A percentile compares a stretch with the other conserved stretches of the same genome.
phyloP scores from a whole-genome alignment of 2,888 invertebrate species.

The Lingula anatina region DNA sequence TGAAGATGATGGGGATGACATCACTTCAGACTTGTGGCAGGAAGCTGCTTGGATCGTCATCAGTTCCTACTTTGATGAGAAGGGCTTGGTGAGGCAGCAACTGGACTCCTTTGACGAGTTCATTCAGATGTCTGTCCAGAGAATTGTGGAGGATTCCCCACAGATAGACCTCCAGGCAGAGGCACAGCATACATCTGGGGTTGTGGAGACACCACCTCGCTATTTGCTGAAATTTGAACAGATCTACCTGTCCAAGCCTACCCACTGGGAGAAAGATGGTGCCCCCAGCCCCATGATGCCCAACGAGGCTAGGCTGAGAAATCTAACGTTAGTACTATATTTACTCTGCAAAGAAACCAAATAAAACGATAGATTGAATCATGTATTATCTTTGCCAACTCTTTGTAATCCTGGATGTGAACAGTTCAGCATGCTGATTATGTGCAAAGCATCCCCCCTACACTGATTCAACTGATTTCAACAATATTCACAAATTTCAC shows the following conservation, averaged over 20 bases:
- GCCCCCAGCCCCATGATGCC: slow-evolving; percentile 99
- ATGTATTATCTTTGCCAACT: too few relatives aligned
- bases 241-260: slow-evolving; percentile 97
- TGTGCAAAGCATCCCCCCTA: too few relatives aligned
- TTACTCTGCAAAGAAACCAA: too few relatives aligned
- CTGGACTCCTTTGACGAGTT: slow-evolving; percentile 99
- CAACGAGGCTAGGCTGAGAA: slow-evolving; percentile 94
- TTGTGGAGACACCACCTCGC: slow-evolving; percentile 67
- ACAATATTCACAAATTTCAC: too few relatives aligned
- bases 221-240: slow-evolving; percentile 97
- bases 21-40: slow-evolving; percentile 97
- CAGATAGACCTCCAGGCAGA: slow-evolving; percentile 95
- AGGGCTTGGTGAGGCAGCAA: slow-evolving; percentile 97
- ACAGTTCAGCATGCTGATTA: neutral
- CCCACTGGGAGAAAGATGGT: slow-evolving; percentile 99
- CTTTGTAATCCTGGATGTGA: too few relatives aligned
- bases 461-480: too few relatives aligned
- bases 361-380: too few relatives aligned
- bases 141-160: slow-evolving; percentile 98
- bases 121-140: slow-evolving; percentile 98
- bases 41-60: slow-evolving; percentile 99
- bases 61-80: slow-evolving; percentile 99
- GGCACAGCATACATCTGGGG: slow-evolving; percentile 91
- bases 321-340: slow-evolving; percentile 75
- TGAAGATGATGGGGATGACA: slow-evolving; percentile 68